phyloP scores from a whole-genome alignment of 2,113 vertebrate species.

The Podarcis muralis region DNA sequence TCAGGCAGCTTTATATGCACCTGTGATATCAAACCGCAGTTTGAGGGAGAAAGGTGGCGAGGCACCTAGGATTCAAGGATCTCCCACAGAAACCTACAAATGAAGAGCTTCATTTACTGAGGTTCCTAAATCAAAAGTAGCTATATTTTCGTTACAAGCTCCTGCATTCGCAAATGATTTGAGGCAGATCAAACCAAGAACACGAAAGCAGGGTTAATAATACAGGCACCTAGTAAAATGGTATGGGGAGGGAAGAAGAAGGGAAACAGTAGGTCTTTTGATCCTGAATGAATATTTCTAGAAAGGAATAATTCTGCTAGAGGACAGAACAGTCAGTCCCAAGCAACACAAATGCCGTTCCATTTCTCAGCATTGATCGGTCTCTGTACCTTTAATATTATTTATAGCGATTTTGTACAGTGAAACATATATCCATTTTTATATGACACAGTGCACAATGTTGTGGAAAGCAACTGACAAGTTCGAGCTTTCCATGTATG shows the following conservation, averaged over 20 bases:
- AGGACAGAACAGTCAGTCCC: background rate
- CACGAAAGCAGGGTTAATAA: background rate
- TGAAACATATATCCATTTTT: background rate
- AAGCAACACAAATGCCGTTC: background rate
- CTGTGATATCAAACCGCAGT: no score
- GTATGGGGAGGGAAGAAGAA: background rate
- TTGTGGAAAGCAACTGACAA: background rate
- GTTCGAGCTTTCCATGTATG: background rate
- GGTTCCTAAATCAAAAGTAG: no score
- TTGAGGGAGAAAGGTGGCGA: no score
- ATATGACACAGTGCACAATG: slow-evolving; percentile 10
- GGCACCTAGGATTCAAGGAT: no score
- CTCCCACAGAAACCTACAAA: no score
- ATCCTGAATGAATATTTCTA: background rate
- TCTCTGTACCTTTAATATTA: background rate
- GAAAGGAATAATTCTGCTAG: fast-evolving
- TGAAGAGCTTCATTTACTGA: no score
- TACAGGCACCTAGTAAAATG: background rate
- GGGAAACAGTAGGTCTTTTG: background rate
- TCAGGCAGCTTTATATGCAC: no score
- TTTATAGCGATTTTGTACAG: background rate
- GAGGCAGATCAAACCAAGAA: background rate
- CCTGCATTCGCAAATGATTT: background rate
- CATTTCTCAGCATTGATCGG: background rate
- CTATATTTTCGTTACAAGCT: no score